phyloP scores from a whole-genome alignment of 2,888 invertebrate species.

The Nomada fabriciana region DNA sequence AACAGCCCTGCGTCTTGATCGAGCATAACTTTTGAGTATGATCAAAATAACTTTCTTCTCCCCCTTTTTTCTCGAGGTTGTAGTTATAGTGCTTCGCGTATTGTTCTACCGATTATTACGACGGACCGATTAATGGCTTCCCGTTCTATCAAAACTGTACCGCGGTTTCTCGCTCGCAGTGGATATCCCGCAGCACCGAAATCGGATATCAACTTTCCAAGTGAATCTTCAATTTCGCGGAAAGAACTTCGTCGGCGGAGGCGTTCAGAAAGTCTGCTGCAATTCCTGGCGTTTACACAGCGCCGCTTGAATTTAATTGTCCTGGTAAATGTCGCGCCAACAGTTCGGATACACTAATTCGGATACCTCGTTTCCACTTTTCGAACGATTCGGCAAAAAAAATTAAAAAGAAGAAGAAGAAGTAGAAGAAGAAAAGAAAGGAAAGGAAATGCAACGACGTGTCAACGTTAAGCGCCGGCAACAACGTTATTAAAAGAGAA shows the following conservation, averaged over 20 bases:
- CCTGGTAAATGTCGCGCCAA: conserved; percentile 22
- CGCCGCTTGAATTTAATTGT: conserved; percentile 28
- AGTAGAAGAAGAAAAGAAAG: too few relatives aligned
- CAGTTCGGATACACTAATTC: neutral
- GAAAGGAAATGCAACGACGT: too few relatives aligned
- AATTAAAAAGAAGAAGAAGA: neutral
- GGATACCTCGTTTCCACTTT: neutral
- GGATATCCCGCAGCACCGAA: neutral
- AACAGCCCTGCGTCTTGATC: conserved; percentile 10
- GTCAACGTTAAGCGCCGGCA: neutral
- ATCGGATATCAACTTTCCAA: neutral
- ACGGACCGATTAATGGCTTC: conserved; percentile 32
- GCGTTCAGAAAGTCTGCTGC: neutral
- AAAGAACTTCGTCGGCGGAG: neutral
- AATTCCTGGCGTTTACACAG: neutral
- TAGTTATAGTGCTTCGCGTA: conserved; percentile 14
- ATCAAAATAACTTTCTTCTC: too few relatives aligned
- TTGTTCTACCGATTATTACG: conserved; percentile 24
- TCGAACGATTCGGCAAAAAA: neutral
- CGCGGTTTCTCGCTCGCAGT: neutral
- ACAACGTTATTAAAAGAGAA: conserved; percentile 35
- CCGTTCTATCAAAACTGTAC: conserved; percentile 2
- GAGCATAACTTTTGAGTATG: neutral
- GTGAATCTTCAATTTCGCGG: conserved; percentile 3
- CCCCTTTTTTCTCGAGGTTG: neutral